Evolutionary conservation across 2,888 invertebrate species (phyloP).

Genomic region (Muschampia plurimacula): DNA sequence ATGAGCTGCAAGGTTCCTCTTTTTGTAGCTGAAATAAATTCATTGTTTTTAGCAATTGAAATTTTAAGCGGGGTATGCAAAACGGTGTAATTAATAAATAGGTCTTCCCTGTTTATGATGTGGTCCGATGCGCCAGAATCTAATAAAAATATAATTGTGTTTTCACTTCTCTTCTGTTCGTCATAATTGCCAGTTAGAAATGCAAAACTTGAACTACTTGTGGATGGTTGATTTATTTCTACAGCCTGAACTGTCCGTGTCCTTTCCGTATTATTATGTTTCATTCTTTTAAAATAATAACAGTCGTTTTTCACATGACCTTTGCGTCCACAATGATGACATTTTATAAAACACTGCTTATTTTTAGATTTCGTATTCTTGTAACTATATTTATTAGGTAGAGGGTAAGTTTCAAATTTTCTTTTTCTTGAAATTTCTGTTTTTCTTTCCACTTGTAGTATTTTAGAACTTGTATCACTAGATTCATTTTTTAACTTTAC

Average conservation of each 20-base stretch:
- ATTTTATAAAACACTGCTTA: neutral
- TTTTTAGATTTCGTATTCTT: neutral
- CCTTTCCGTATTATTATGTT: neutral
- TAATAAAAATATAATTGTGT: slow-evolving; percentile 41
- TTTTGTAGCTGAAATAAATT: slow-evolving; percentile 53
- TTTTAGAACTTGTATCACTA: slow-evolving; percentile 51
- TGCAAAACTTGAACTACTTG: slow-evolving; percentile 39
- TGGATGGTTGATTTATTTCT: slow-evolving; percentile 28
- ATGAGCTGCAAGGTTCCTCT: slow-evolving; percentile 48
- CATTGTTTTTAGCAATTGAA: slow-evolving; percentile 52
- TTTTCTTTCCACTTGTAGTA: slow-evolving; percentile 48
- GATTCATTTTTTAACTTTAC: slow-evolving; percentile 44
- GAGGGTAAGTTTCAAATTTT: slow-evolving; percentile 22
- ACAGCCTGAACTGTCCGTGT: slow-evolving; percentile 43
- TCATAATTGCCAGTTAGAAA: slow-evolving; percentile 44
- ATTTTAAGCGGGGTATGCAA: slow-evolving; percentile 51
- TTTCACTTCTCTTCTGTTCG: neutral
- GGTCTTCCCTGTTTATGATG: slow-evolving; percentile 46
- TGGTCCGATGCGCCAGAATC: slow-evolving; percentile 47
- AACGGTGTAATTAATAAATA: slow-evolving; percentile 41
- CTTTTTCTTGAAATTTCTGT: slow-evolving; percentile 19
- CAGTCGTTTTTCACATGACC: neutral
- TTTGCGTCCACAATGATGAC: neutral
- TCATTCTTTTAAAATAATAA: slow-evolving; percentile 3
- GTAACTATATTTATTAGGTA: slow-evolving; percentile 17